Base-by-base conservation (phyloP, 2,113 vertebrate genomes). In the Charadrius vociferus region DNA sequence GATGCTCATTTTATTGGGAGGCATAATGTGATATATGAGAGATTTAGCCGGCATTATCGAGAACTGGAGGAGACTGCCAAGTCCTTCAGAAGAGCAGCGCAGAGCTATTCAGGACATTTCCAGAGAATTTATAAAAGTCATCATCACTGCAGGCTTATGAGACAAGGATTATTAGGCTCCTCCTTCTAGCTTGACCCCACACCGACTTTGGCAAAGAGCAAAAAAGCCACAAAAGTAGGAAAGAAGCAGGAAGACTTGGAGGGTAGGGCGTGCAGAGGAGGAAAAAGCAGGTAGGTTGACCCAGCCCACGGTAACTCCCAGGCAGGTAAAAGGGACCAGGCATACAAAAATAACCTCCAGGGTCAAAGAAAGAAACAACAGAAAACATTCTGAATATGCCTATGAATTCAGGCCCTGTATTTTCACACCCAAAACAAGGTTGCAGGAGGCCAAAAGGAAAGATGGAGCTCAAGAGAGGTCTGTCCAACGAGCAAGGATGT, bases 1-100 rank as follows among this genome's bases (percentile, higher is more conserved):
- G 92, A 93, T 92, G 85, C 91, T 95, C 66, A 78, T 47, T 95
- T 97, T 95, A 96, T 94, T 95, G 85, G 83, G 85, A 96, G 63
- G 59, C 43, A 39, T 90, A 90, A 84, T 81, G 20, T 82, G 55
- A 94, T 96, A 83, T 79, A 90, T 21, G 55, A 95, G 75, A 86
- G 94, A 92, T 94, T 95, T 90, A 96, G 63, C 47, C 55, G 87
- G 89, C n/a, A 52, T 89, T 93, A 93, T 86, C 72, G 93, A 79
- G 49, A 84, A 81, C 27, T 27, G 23, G 65, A 65, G 43, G 32
- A 72, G 71, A 52, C 56, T 94, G 67, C 81, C 49, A 93, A 95
- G 85, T 93, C 77, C 85, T 95, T 93, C 85, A 74, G 66, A 88
- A 80, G 39, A 96, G 68, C 10, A 5, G 10, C 6, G 5, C 39